A percentile compares a stretch with the other conserved stretches of the same genome.
phyloP scores from a whole-genome alignment of 2,888 invertebrate species.

The Drosophila picticornis region DNA sequence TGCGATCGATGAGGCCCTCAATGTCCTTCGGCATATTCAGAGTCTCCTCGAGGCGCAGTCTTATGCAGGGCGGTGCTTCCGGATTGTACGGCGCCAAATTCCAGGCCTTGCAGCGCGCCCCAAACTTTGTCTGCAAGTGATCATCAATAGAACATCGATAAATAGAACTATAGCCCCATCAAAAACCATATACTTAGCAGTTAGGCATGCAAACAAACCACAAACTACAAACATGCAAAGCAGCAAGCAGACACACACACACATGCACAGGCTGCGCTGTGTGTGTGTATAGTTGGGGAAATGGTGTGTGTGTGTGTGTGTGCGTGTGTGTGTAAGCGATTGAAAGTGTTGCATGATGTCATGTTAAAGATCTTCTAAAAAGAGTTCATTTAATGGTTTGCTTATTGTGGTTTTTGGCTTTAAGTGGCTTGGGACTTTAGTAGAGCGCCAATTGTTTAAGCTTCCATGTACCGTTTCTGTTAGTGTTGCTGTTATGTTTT shows the following conservation, averaged over 20 bases:
- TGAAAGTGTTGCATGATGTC: constrained; percentile 11
- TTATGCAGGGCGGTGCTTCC: constrained; percentile 87
- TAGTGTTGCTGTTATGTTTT: constrained; percentile 28
- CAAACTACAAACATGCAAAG: constrained; percentile 65
- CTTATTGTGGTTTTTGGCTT: constrained; percentile 16
- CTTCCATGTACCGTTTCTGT: constrained; percentile 27
- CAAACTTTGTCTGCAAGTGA: constrained; percentile 90
- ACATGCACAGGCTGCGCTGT: constrained; percentile 22
- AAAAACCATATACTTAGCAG: constrained; percentile 10
- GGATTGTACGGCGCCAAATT: constrained; percentile 88
- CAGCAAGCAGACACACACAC: constrained; percentile 55
- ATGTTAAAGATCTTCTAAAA: constrained; percentile 8
- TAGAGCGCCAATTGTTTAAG: constrained; percentile 36
- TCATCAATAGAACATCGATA: constrained; percentile 16
- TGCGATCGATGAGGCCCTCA: constrained; percentile 80
- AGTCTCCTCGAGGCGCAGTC: constrained; percentile 88
- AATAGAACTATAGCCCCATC: constrained; percentile 3
- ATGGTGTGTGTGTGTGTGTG: constrained; percentile 7
- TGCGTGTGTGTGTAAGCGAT: constrained; percentile 11
- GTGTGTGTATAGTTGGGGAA: constrained; percentile 7
- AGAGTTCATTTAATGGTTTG: constrained; percentile 27
- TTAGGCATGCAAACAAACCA: constrained; percentile 23
- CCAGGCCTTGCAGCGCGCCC: constrained; percentile 93
- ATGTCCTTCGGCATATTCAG: constrained; percentile 85
- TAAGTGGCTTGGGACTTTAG: constrained; percentile 13